phyloP scores from a whole-genome alignment of 2,888 invertebrate genomes.

The Hanleya hanleyi region DNA sequence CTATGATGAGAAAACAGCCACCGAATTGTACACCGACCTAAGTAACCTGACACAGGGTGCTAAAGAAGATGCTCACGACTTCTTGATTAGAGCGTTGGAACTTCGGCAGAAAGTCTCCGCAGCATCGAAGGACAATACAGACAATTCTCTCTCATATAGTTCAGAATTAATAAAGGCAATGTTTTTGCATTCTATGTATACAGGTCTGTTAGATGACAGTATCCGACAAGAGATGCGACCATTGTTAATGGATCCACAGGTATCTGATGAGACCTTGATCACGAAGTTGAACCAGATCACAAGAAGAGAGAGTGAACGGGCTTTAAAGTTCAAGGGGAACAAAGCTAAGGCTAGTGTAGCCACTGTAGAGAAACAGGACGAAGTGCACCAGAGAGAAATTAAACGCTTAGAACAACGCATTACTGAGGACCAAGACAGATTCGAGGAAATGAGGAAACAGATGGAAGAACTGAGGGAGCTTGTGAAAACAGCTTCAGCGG shows the following conservation, averaged over 20 bases:
- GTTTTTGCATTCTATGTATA: background rate
- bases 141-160: background rate
- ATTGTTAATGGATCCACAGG: background rate
- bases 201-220: background rate
- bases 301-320: no score
- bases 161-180: background rate
- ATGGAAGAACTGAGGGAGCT: no score
- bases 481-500: no score
- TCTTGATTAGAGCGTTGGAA: background rate
- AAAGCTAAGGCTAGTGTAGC: no score
- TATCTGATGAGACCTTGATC: background rate
- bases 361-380: no score
- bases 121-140: background rate
- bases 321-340: no score
- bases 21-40: background rate
- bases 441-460: no score
- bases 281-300: background rate
- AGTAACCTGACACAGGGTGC: background rate
- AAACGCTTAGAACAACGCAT: no score
- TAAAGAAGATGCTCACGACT: background rate
- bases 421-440: no score
- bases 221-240: background rate
- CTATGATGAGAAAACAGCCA: background rate
- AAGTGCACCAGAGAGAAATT: no score
- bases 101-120: background rate